A percentile compares a stretch with the other conserved stretches of the same genome.
Conservation (phyloP, 1,140 invertebrate species). For the Ceratina australensis region DNA sequence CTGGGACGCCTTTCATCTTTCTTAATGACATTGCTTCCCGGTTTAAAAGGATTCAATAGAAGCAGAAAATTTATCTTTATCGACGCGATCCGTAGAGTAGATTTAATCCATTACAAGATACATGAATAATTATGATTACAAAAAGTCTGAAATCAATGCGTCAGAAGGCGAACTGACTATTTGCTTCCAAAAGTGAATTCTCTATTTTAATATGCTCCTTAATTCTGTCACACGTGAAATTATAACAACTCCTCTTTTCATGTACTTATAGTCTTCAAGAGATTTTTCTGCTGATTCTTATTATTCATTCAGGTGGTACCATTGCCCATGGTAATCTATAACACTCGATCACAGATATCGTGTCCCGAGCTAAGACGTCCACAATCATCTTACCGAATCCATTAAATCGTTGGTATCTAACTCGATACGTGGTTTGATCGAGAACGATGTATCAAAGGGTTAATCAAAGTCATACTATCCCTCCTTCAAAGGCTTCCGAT, state of each 20-base stretch:
- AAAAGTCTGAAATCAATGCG: conserved; percentile 1
- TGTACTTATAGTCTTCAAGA: too few species aligned
- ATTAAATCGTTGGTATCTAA: neutral
- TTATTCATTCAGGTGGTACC: too few species aligned
- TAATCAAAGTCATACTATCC: neutral
- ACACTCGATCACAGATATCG: neutral
- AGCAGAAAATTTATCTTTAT: neutral
- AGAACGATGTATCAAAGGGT: neutral
- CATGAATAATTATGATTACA: neutral
- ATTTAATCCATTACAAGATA: neutral
- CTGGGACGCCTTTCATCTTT: neutral
- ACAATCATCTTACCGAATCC: neutral
- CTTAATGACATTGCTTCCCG: neutral
- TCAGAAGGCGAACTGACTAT: neutral
- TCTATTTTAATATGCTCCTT: too few species aligned
- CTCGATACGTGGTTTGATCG: neutral
- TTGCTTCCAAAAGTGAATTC: too few species aligned
- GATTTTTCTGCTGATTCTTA: too few species aligned
- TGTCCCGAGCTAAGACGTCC: neutral
- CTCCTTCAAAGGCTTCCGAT: neutral
- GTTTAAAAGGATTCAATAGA: neutral
- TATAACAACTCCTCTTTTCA: too few species aligned
- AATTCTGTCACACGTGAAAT: too few species aligned
- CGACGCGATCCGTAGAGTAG: too few species aligned
- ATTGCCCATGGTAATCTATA: too few species aligned